Percentiles rank a stretch among this genome's conserved stretches.
Evolutionary conservation across 2,888 invertebrate species (phyloP).

Genomic region (Parascotia fuliginaria): DNA sequence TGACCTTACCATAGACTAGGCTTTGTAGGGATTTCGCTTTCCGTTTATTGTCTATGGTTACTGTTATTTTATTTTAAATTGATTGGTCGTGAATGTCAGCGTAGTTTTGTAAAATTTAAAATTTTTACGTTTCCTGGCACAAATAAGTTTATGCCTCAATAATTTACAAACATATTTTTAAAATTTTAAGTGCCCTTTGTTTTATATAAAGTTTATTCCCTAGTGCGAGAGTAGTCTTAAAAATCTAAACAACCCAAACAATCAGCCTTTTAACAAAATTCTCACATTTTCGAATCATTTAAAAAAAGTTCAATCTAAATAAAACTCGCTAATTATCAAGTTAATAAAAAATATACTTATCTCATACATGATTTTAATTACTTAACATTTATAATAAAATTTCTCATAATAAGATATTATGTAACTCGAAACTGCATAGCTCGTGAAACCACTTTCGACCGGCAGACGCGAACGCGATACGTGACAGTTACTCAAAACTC

Average conservation of each 20-base stretch:
- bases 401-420: conserved; percentile 21
- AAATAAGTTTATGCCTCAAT: too few species aligned
- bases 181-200: too few species aligned
- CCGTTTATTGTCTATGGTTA: conserved; percentile 9
- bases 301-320: conserved; percentile 13
- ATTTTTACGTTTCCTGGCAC: too few species aligned
- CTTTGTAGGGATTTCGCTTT: conserved; percentile 36
- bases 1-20: conserved; percentile 8
- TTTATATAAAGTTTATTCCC: too few species aligned
- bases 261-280: too few species aligned
- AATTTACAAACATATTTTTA: too few species aligned
- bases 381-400: conserved; percentile 18
- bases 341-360: conserved; percentile 21
- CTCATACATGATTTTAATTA: conserved; percentile 16
- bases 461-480: too few species aligned
- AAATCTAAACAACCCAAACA: too few species aligned
- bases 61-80: background rate
- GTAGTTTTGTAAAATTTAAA: too few species aligned
- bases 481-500: conserved; percentile 17
- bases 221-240: too few species aligned
- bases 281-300: too few species aligned
- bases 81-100: too few species aligned
- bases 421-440: conserved; percentile 11
- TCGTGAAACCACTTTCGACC: conserved; percentile 35
- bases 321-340: conserved; percentile 24